Evolutionary conservation across 2,797 vertebrate genomes (phyloP).

Genomic region (Leptodactylus fallax): DNA sequence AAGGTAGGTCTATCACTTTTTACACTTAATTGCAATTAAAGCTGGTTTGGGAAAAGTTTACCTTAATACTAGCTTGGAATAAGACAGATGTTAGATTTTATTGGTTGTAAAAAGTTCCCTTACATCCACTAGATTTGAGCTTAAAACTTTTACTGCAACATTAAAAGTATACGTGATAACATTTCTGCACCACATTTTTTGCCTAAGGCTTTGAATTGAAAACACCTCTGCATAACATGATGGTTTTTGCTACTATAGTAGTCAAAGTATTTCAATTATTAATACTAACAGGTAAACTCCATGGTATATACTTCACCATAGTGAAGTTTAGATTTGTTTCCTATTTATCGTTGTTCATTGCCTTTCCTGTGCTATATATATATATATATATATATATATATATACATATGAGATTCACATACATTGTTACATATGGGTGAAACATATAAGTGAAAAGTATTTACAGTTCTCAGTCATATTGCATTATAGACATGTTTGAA

Average conservation of each 20-base stretch:
- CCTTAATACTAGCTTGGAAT: constrained; percentile 37
- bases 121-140: constrained; percentile 12
- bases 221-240: neutral
- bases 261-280: neutral
- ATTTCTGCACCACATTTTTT: constrained; percentile 27
- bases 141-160: constrained; percentile 41
- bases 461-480: too few relatives aligned
- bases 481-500: too few relatives aligned
- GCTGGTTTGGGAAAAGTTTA: constrained; percentile 44
- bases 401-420: too few relatives aligned
- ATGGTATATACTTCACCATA: too few relatives aligned
- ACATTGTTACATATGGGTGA: too few relatives aligned
- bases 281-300: too few relatives aligned
- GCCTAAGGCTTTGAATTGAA: constrained; percentile 6
- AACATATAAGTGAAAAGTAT: too few relatives aligned
- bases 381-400: too few relatives aligned
- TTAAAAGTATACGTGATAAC: constrained; percentile 39
- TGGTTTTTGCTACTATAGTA: neutral
- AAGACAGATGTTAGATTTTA: constrained; percentile 60
- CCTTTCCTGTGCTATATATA: too few relatives aligned
- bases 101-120: constrained; percentile 52
- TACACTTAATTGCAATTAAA: constrained; percentile 35
- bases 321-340: too few relatives aligned
- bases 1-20: constrained; percentile 34
- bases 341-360: too few relatives aligned